Evolutionary conservation across 2,888 invertebrate genomes (phyloP).

Genomic region (Cremastinae sp.): DNA sequence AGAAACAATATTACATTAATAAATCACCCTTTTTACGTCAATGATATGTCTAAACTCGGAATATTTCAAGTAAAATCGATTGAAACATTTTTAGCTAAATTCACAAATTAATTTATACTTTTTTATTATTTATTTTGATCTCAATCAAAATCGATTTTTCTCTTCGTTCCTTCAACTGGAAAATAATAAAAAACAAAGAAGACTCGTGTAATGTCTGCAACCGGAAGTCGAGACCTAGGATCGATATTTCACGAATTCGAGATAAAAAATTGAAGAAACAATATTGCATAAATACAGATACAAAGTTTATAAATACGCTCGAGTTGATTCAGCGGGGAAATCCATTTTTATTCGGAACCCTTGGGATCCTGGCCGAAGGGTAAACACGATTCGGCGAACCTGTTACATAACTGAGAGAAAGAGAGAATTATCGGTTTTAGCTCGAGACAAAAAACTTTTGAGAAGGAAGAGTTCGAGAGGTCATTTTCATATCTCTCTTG

Average conservation of each 20-base stretch:
- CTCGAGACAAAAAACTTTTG: constrained; percentile 16
- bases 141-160: constrained; percentile 31
- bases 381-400: constrained; percentile 50
- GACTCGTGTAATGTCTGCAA: too few relatives aligned
- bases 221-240: constrained; percentile 38
- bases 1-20: constrained; percentile 21
- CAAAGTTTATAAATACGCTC: constrained; percentile 7
- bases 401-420: constrained; percentile 53
- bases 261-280: constrained; percentile 18
- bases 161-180: constrained; percentile 9
- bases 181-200: too few relatives aligned
- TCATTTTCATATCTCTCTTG: constrained; percentile 12
- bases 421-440: constrained; percentile 11
- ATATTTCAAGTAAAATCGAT: too few relatives aligned
- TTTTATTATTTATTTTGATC: neutral
- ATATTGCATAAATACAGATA: constrained; percentile 21
- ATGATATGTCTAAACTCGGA: too few relatives aligned
- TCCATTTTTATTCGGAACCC: constrained; percentile 43
- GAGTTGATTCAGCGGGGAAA: constrained; percentile 13
- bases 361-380: constrained; percentile 51
- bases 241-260: constrained; percentile 38
- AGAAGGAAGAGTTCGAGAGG: constrained; percentile 41
- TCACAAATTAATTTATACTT: too few relatives aligned
- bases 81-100: too few relatives aligned
- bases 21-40: too few relatives aligned